A percentile compares a stretch with the other conserved stretches of the same genome.
These are phyloP conservation scores for Exaiptasia diaphana DNA, from an alignment of 64 coral and sea anemone genomes.

Conservation along the genomic window DNA sequence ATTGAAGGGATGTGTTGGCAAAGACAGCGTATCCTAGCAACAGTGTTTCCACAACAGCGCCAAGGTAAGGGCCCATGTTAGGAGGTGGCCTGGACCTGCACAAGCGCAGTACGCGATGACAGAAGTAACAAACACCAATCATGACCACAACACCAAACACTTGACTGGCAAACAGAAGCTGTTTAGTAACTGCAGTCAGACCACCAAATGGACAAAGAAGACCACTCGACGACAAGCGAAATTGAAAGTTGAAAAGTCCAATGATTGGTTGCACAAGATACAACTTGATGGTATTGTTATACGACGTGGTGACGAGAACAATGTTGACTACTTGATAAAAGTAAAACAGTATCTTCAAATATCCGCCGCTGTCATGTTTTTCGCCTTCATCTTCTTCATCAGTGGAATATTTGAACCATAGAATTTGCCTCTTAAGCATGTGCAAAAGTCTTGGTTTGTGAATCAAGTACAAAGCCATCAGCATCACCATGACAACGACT, in stretches of 20 bases:
- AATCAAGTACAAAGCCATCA: conserved; percentile 50
- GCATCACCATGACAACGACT: background rate
- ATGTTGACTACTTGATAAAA: conserved; percentile 76
- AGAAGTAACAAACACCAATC: conserved; percentile 14
- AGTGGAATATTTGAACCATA: conserved; percentile 48
- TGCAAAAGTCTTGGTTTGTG: conserved; percentile 43
- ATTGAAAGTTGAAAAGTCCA: conserved; percentile 77
- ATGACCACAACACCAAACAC: conserved; percentile 43
- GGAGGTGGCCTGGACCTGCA: background rate
- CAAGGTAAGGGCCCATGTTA: conserved; percentile 60
- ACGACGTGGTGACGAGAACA: conserved; percentile 21
- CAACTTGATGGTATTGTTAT: background rate
- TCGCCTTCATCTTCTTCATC: too few species aligned
- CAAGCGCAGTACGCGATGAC: background rate
- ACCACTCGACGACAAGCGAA: conserved; percentile 2
- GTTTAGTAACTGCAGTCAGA: conserved; percentile 56
- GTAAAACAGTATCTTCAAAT: conserved; percentile 78
- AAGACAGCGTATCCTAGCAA: conserved; percentile 88
- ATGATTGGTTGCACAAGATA: conserved; percentile 50
- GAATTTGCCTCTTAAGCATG: background rate
- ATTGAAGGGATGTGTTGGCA: conserved; percentile 32
- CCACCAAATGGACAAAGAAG: conserved; percentile 68
- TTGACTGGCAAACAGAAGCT: conserved; percentile 35
- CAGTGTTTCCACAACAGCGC: conserved; percentile 60
- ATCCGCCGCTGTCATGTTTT: conserved; percentile 1